Evolutionary conservation across 2,113 vertebrate species (phyloP).

Genomic region (Paracanthobrama guichenoti): DNA sequence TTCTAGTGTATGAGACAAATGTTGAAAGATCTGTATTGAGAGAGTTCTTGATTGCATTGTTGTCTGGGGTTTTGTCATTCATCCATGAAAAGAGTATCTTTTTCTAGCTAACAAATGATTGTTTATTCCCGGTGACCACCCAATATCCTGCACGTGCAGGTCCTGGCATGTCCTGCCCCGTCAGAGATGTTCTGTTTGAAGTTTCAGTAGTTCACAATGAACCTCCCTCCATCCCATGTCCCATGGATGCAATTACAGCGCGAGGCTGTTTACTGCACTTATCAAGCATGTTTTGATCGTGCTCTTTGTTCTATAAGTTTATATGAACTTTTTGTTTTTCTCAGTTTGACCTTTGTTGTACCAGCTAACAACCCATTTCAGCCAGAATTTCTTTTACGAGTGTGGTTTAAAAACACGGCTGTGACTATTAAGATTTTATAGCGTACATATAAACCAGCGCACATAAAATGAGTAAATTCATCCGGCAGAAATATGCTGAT

Average conservation of each 20-base stretch:
- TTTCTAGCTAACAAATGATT: conserved; percentile 38
- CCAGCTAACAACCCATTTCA: conserved; percentile 12
- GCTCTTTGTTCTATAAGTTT: conserved; percentile 21
- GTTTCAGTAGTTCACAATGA: conserved; percentile 20
- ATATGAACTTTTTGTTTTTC: conserved; percentile 27
- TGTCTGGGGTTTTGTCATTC: not conserved
- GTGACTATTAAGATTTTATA: not conserved
- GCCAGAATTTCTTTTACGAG: conserved; percentile 5
- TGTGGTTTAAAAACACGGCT: conserved; percentile 1
- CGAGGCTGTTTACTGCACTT: conserved; percentile 11
- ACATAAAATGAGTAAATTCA: conserved; percentile 14
- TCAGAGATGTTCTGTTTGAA: conserved; percentile 10
- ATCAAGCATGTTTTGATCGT: conserved; percentile 2
- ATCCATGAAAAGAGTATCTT: not conserved
- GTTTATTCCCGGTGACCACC: conserved; percentile 45
- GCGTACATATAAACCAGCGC: not conserved
- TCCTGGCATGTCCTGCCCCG: conserved; percentile 3
- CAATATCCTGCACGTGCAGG: not conserved
- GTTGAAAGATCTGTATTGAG: not conserved
- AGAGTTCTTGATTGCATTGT: not conserved
- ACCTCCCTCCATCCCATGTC: not conserved
- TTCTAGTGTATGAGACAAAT: not conserved
- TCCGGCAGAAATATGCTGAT: not conserved
- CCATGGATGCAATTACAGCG: not conserved
- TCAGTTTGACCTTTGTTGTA: conserved; percentile 27